These are phyloP conservation scores for Lynx canadensis DNA, from an alignment of 2,113 vertebrate genomes.

Conservation along the genomic window DNA sequence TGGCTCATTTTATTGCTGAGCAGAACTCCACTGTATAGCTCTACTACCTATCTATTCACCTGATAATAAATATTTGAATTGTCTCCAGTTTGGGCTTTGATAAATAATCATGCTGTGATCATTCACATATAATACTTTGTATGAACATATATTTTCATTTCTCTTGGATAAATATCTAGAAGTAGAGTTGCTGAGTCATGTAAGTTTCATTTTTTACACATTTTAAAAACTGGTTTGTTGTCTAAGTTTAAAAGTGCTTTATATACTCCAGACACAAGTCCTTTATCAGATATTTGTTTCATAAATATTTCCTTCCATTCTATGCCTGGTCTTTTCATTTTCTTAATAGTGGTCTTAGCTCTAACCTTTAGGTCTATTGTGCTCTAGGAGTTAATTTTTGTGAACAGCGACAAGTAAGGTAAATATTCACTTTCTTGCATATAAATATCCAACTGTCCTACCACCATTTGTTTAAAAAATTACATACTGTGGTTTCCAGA, in stretches of 20 bases:
- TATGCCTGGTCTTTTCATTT: background rate
- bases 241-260: background rate
- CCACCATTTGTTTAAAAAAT: background rate
- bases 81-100: background rate
- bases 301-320: constrained; percentile 7
- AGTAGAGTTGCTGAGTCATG: background rate
- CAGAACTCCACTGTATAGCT: background rate
- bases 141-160: background rate
- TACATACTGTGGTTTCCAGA: background rate
- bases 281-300: background rate
- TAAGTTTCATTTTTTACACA: background rate
- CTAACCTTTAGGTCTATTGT: background rate
- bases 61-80: background rate
- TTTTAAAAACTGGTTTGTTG: background rate
- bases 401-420: background rate
- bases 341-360: background rate
- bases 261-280: background rate
- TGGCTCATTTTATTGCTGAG: background rate
- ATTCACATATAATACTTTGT: background rate
- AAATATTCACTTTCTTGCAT: background rate
- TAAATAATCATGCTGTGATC: background rate
- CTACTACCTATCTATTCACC: background rate
- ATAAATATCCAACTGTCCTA: background rate
- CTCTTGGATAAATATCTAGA: background rate
- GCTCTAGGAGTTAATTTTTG: background rate